Base-by-base conservation (phyloP, 1,140 invertebrate species). In the Lepidurus couesii region DNA sequence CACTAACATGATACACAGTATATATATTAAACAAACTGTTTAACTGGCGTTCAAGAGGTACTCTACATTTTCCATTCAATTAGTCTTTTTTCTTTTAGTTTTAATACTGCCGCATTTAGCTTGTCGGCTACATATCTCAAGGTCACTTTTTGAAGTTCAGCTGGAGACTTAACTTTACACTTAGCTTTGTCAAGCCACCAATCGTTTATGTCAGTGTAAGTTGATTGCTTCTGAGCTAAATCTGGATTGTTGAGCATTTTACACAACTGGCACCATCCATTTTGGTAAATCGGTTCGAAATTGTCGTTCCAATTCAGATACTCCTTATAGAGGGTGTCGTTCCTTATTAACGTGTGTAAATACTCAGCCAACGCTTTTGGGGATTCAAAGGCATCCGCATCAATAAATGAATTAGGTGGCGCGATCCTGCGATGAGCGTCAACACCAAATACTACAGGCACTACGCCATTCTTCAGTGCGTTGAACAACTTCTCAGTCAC, bases 251-350 rank as follows among this genome's bases (percentile, higher is more conserved):
- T 65, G 16, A 65, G 13, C 53, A 65, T 65, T 65, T 65, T 65
- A 65, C 53, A 65, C 13, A 65, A 3, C 0, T 65, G 1, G 21
- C 53, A 65, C 53, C 53, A 65, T 10, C n/a, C 53, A 13, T 16
- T 9, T 10, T 10, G 5, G 8, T 16, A 4, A 65, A 16, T 16
- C 0, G 13, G 53, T 4, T 7, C 16, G 16, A 65, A n/a, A 16
- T 80, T 47, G 16, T 79, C 75, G 42, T 85, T 87, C 86, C 86
- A 87, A 42, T 73, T 42, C 80, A 88, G 87, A 80, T 86, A 87
- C 16, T 80, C 76, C 26, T 81, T 76, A 73, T 84, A 84, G 1
- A 75, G n/a, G 10, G 77, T 80, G 10, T 77, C 74, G 77, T 84
- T 81, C 65, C 80, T 80, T 26, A 80, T 80, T 2, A 84, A 76